Percentiles rank a stretch among this genome's conserved stretches.
phyloP scores from a whole-genome alignment of 2,888 invertebrate genomes.

The Dioctria rufipes region DNA sequence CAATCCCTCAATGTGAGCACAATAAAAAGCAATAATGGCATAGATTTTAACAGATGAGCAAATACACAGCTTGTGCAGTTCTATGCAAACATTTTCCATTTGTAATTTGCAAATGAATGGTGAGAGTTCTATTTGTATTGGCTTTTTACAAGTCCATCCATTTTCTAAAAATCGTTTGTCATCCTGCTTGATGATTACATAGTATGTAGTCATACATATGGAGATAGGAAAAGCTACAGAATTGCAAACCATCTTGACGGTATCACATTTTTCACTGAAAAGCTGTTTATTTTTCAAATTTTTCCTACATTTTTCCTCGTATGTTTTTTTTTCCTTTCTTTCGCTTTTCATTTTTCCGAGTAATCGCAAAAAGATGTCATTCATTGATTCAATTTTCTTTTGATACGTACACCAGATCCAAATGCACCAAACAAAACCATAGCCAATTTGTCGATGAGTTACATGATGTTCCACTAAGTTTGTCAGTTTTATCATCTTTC shows the following conservation, averaged over 20 bases:
- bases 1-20: too few relatives aligned
- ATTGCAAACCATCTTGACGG: neutral
- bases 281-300: neutral
- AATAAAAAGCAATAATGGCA: too few relatives aligned
- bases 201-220: neutral
- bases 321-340: neutral
- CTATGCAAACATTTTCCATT: neutral
- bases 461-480: neutral
- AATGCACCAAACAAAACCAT: neutral
- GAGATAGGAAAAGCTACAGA: neutral
- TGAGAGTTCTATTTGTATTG: neutral
- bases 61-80: neutral
- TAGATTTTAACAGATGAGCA: too few relatives aligned
- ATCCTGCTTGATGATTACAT: neutral
- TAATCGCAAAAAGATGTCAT: conserved; percentile 20
- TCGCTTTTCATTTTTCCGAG: neutral
- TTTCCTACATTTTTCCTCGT: too few relatives aligned
- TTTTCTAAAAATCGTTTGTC: neutral
- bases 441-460: neutral
- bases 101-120: neutral
- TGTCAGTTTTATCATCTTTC: conserved; percentile 20
- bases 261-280: neutral
- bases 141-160: neutral
- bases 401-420: neutral
- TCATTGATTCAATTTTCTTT: conserved; percentile 11